A percentile compares a stretch with the other conserved stretches of the same genome.
phyloP scores from a whole-genome alignment of 2,113 vertebrate genomes.

The Vidua macroura region DNA sequence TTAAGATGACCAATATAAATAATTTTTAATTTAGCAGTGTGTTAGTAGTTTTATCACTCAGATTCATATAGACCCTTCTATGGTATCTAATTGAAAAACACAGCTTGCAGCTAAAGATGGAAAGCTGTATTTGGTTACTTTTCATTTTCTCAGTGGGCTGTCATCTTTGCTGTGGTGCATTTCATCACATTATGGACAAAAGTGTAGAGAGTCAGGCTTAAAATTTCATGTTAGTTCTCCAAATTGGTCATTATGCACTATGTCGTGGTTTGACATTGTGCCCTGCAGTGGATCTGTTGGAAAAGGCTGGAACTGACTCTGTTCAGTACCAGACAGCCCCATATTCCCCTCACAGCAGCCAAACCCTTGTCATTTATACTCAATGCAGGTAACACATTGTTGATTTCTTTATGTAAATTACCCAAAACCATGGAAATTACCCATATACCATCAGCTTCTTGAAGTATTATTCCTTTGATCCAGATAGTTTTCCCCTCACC shows the following conservation, averaged over 20 bases:
- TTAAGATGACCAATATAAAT: conserved; percentile 17
- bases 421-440: neutral
- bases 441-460: neutral
- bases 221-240: neutral
- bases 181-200: neutral
- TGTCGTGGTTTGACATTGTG: neutral
- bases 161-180: neutral
- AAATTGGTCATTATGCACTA: neutral
- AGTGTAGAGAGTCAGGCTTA: neutral
- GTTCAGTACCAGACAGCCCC: neutral
- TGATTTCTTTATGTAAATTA: neutral
- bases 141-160: neutral
- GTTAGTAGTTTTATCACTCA: neutral
- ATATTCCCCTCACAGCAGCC: neutral
- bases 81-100: neutral
- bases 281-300: neutral
- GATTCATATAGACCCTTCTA: neutral
- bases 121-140: neutral
- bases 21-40: neutral
- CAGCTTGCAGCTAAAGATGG: neutral
- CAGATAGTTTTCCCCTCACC: neutral
- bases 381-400: neutral
- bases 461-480: neutral
- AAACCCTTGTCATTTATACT: neutral
- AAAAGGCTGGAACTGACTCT: neutral